These are phyloP conservation scores for Dermochelys coriacea DNA, from an alignment of 2,797 vertebrate genomes.

Conservation along the genomic window DNA sequence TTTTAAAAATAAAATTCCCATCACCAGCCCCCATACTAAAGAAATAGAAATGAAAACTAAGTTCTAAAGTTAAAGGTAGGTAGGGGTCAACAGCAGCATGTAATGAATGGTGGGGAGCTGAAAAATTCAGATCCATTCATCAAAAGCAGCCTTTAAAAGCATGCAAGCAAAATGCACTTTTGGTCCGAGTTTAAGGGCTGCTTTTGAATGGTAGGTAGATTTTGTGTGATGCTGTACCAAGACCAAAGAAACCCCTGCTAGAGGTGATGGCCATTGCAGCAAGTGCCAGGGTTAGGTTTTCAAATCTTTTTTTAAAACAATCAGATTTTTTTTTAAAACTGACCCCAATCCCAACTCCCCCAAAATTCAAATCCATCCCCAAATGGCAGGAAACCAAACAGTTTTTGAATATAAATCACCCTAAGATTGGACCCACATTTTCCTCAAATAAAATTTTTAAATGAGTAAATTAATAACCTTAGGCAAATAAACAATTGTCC, in stretches of 20 bases:
- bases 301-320: conserved; percentile 32
- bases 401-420: background rate
- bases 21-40: conserved; percentile 46
- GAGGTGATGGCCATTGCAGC: background rate
- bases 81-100: conserved; percentile 71
- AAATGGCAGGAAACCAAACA: background rate
- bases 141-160: conserved; percentile 67
- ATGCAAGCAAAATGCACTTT: conserved; percentile 58
- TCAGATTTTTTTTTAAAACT: background rate
- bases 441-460: conserved; percentile 4
- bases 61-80: conserved; percentile 63
- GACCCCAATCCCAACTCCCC: background rate
- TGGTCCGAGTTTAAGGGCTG: conserved; percentile 50
- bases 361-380: background rate
- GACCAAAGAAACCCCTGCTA: conserved; percentile 24
- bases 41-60: conserved; percentile 70
- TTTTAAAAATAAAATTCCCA: conserved; percentile 64
- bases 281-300: conserved; percentile 15
- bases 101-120: conserved; percentile 63
- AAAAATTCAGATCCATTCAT: conserved; percentile 73
- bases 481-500: background rate
- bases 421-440: background rate
- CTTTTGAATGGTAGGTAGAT: conserved; percentile 54
- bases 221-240: conserved; percentile 42
- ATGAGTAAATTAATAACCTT: background rate